These are phyloP conservation scores for Halisarca cf. caerulea DNA, from an alignment of 37 sponge, comb jelly and placozoan species.

Conservation along the genomic window DNA sequence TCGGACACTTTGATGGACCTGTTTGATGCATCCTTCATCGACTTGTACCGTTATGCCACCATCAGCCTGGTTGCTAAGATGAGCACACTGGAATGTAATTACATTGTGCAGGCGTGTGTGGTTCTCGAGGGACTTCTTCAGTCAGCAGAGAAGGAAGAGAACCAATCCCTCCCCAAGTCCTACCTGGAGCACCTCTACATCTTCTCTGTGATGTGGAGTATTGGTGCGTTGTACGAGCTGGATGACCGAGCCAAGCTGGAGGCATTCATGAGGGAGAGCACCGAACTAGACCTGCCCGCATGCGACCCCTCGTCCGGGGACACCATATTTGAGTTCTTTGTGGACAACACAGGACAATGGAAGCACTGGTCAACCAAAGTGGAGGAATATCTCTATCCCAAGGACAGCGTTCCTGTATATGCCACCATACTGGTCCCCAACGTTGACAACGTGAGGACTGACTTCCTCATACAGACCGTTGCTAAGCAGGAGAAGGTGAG, in stretches of 20 bases:
- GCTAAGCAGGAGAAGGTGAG: constrained; percentile 88
- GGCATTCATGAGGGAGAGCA: constrained; percentile 80
- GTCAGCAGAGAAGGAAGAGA: constrained; percentile 59
- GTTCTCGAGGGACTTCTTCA: constrained; percentile 93
- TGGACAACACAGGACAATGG: constrained; percentile 84
- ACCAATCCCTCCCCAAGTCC: constrained; percentile 39
- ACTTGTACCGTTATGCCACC: constrained; percentile 66
- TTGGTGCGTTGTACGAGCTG: constrained; percentile 95
- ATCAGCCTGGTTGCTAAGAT: constrained; percentile 83
- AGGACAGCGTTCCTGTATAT: constrained; percentile 84
- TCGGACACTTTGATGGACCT: constrained; percentile 63
- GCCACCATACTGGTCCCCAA: constrained; percentile 96
- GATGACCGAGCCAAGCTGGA: constrained; percentile 93
- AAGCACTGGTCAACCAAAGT: constrained; percentile 87
- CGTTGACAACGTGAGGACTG: constrained; percentile 97
- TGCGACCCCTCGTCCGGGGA: constrained; percentile 61
- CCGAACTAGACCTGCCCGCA: constrained; percentile 73
- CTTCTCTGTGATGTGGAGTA: constrained; percentile 96
- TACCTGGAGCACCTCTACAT: constrained; percentile 91
- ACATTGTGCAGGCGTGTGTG: constrained; percentile 78
- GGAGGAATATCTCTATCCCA: constrained; percentile 91
- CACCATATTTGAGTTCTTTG: constrained; percentile 98
- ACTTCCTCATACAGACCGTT: constrained; percentile 93
- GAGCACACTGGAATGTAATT: constrained; percentile 90
- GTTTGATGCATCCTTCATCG: constrained; percentile 75